Conservation (phyloP, 1,140 invertebrate species). For the Drosophila carrolli region DNA sequence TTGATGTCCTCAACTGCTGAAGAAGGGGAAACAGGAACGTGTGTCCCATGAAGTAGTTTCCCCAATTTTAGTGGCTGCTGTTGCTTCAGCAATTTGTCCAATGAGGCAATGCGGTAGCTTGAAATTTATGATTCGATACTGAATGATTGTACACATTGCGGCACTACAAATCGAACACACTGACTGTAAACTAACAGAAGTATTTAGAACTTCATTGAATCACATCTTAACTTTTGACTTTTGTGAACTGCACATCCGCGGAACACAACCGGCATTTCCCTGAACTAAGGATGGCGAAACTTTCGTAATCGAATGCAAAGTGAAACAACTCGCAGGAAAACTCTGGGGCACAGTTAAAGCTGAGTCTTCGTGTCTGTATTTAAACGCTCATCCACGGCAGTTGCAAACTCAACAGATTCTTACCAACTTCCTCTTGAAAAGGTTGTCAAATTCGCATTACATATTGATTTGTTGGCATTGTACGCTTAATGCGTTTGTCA, state of each 20-base stretch:
- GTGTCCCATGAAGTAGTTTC: constrained; percentile 41
- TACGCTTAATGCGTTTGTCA: constrained; percentile 50
- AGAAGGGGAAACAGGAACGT: constrained; percentile 6
- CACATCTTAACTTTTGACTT: constrained; percentile 22
- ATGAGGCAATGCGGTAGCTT: constrained; percentile 70
- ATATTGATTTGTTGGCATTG: constrained; percentile 52
- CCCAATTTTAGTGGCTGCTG: constrained; percentile 30
- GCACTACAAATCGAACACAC: not conserved
- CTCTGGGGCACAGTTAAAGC: constrained; percentile 43
- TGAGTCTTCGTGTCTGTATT: constrained; percentile 1
- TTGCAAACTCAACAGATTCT: constrained; percentile 25
- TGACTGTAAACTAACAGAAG: not conserved
- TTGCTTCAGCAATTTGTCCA: constrained; percentile 64
- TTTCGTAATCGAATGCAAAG: constrained; percentile 71
- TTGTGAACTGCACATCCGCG: constrained; percentile 2
- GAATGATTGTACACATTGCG: not conserved
- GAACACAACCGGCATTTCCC: constrained; percentile 8
- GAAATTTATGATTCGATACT: constrained; percentile 63
- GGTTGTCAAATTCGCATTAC: constrained; percentile 62
- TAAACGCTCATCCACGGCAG: not conserved
- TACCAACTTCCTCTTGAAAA: constrained; percentile 1
- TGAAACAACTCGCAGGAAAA: constrained; percentile 37
- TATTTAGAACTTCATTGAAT: constrained; percentile 14
- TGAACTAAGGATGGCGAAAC: constrained; percentile 39
- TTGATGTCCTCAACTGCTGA: constrained; percentile 74